Evolutionary conservation across 2,888 invertebrate species (phyloP), one percentile per base, ranked within the genome.

Genomic region (Cheilosia scutellata): DNA sequence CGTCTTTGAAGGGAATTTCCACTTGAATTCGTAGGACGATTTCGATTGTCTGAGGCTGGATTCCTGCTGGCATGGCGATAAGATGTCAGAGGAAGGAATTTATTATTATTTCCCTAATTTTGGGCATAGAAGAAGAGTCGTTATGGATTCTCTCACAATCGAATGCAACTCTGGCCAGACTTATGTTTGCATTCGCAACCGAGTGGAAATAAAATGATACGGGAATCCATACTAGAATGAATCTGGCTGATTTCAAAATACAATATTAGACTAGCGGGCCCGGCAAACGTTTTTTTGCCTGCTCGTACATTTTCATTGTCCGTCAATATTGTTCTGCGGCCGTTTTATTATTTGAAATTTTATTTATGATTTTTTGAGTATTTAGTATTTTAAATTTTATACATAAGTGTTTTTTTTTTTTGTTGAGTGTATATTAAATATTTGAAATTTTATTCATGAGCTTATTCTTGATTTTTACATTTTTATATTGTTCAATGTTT

Each of bases 31-130:
- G 44, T 68, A 51, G 65, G 49, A 68, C 33, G 58, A 60, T 76
- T 78, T 72, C 37, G 76, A 76, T 66, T 66, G 71, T 75, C 58
- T 70, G 63, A n/a, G n/a, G 31, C 37, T 70, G 71, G 63, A 60
- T 79, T 37, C 44, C 79, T 72, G 77, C 40, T 82, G 77, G 13
- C 51, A 63, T 80, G 40, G 44, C 47, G 76, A 80, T 80, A 80
- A 86, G 76, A 86, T 77, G 20, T 11, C 51, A 49, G 31, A 57
- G 31, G 42, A 77, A 71, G 72, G 66, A 86, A 80, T 86, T 86
- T 80, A 82, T 86, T 86, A 84, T 47, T 37, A 75, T 79, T 84
- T 76, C 42, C 71, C 75, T 84, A 80, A 80, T 82, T 76, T 86
- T 55, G 71, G 80, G 72, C 72, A 77, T 37, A 82, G 82, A 31